These are phyloP conservation scores for Aphidoletes aphidimyza DNA, from an alignment of 2,888 invertebrate species.

Conservation along the genomic window DNA sequence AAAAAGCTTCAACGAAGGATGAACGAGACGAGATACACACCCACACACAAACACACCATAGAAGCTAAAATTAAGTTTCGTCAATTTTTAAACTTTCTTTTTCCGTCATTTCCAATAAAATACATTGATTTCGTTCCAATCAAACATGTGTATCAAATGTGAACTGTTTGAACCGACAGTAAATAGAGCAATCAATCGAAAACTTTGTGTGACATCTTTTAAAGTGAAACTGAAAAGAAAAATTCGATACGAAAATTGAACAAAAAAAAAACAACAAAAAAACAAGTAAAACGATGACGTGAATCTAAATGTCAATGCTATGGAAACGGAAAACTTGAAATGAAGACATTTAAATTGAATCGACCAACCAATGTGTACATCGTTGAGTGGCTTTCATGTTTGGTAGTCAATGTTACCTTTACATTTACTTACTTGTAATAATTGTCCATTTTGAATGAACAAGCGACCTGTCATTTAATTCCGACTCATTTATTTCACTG, in stretches of 20 bases:
- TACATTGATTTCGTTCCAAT: not conserved
- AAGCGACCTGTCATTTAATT: no score
- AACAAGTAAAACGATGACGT: no score
- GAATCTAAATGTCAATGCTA: not conserved
- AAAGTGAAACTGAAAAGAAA: not conserved
- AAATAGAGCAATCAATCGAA: slow-evolving; percentile 25
- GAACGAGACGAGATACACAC: not conserved
- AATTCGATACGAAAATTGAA: not conserved
- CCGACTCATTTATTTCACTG: no score
- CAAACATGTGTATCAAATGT: slow-evolving; percentile 3
- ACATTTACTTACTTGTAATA: no score
- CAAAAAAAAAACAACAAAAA: not conserved
- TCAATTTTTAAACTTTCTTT: slow-evolving; percentile 43
- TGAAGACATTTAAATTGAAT: no score
- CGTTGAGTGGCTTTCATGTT: no score
- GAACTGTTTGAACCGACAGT: not conserved
- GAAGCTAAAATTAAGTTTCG: slow-evolving; percentile 24
- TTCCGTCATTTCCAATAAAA: slow-evolving; percentile 13
- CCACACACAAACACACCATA: no score
- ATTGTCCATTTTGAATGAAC: no score
- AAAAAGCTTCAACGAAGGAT: not conserved
- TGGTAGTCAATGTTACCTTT: no score
- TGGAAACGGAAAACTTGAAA: no score
- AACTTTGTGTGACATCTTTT: slow-evolving; percentile 31
- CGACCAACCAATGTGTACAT: no score